These are phyloP conservation scores for Ptychochromis oligacanthus DNA, from an alignment of 2,113 vertebrate species.

Conservation along the genomic window DNA sequence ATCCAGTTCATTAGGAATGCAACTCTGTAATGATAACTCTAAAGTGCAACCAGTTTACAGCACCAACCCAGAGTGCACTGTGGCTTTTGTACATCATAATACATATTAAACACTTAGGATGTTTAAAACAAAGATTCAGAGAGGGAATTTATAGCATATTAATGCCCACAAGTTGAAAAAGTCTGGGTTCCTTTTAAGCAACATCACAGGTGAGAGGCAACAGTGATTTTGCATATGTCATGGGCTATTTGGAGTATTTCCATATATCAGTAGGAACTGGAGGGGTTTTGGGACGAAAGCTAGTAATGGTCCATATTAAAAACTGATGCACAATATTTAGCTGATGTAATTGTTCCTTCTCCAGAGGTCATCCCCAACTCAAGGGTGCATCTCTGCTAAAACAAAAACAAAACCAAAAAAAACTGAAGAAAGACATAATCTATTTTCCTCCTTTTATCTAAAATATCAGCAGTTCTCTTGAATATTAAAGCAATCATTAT, in stretches of 20 bases:
- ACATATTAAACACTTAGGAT: too few species aligned
- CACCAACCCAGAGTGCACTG: too few species aligned
- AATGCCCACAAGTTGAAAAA: too few species aligned
- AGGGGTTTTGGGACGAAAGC: background rate
- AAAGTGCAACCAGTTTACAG: background rate
- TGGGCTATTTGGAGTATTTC: too few species aligned
- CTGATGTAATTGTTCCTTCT: background rate
- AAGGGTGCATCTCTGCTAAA: background rate
- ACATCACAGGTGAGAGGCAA: too few species aligned
- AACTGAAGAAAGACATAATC: background rate
- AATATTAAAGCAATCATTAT: background rate
- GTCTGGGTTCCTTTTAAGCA: too few species aligned
- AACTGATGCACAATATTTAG: background rate
- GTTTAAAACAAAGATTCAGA: too few species aligned
- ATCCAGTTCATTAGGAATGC: background rate
- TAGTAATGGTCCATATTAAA: background rate
- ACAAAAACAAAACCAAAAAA: background rate
- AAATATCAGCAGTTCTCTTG: background rate
- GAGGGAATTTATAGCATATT: too few species aligned
- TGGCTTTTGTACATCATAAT: too few species aligned
- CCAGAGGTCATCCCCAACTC: background rate
- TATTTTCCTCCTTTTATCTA: background rate
- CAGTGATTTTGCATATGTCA: too few species aligned
- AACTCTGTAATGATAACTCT: background rate
- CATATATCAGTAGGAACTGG: background rate